phyloP scores from a whole-genome alignment of 2,888 invertebrate genomes.

The Dendrolimus pini region DNA sequence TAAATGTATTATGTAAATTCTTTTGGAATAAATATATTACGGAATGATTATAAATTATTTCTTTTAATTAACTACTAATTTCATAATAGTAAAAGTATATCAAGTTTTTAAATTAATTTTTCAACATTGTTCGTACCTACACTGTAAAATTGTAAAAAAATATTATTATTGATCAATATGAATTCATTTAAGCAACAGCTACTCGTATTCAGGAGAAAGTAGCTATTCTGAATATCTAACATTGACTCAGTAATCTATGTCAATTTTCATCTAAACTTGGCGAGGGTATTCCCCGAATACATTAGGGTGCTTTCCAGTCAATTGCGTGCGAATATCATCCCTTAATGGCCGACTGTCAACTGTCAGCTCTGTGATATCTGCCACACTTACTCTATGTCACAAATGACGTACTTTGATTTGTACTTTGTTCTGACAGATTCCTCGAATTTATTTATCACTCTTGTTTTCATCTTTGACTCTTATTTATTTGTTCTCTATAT shows the following conservation, averaged over 20 bases:
- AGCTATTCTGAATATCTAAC: too few species aligned
- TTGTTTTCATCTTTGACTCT: background rate
- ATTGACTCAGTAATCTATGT: constrained; percentile 1
- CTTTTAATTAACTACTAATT: too few species aligned
- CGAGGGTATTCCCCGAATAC: constrained; percentile 9
- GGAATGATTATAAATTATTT: too few species aligned
- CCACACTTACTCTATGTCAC: constrained; percentile 6
- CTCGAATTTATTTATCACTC: background rate
- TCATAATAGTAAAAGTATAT: too few species aligned
- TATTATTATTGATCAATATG: too few species aligned
- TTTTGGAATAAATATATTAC: too few species aligned
- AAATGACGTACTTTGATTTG: background rate
- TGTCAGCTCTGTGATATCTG: constrained; percentile 26
- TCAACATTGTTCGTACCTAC: too few species aligned
- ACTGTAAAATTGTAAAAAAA: too few species aligned
- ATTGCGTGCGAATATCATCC: constrained; percentile 36
- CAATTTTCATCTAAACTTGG: constrained; percentile 6
- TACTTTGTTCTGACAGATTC: background rate
- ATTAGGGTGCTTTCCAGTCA: constrained; percentile 30
- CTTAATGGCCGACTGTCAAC: constrained; percentile 34
- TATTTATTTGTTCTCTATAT: background rate
- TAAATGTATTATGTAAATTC: too few species aligned
- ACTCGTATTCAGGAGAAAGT: too few species aligned
- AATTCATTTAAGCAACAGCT: too few species aligned
- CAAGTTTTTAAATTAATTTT: too few species aligned